phyloP scores from a whole-genome alignment of 2,888 invertebrate genomes.

The Drosophila mimica region DNA sequence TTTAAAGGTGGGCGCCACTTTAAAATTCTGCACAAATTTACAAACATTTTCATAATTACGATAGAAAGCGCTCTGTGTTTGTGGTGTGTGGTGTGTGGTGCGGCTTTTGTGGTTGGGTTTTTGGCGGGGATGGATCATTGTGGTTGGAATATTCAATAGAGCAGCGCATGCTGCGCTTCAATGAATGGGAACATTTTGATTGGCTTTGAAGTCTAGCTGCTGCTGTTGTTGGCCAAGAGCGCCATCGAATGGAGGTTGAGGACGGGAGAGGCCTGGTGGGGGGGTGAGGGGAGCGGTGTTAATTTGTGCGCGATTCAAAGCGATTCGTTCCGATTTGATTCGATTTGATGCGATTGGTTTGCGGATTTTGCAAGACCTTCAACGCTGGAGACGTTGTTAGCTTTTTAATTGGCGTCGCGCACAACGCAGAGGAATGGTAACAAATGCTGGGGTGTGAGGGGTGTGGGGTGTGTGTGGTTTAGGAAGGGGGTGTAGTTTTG shows the following conservation, averaged over 20 bases:
- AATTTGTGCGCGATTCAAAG: conserved; percentile 34
- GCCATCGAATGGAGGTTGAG: background rate
- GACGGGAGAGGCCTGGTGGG: background rate
- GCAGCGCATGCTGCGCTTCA: conserved; percentile 59
- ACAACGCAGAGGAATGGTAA: background rate
- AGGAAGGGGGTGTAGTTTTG: background rate
- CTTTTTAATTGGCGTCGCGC: conserved; percentile 56
- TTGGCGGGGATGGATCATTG: background rate
- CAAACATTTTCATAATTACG: conserved; percentile 64
- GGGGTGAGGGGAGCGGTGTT: background rate
- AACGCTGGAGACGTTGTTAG: conserved; percentile 35
- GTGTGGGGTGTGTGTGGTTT: background rate
- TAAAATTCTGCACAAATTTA: conserved; percentile 49
- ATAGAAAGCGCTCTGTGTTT: conserved; percentile 1
- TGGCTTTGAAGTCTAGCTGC: conserved; percentile 63
- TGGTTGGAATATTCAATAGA: conserved; percentile 57
- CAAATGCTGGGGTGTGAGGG: background rate
- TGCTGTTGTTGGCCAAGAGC: conserved; percentile 40
- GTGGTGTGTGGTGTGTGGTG: background rate
- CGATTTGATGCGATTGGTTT: conserved; percentile 58
- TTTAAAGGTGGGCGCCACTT: conserved; percentile 42
- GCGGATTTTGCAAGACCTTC: conserved; percentile 36
- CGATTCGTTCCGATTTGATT: conserved; percentile 54
- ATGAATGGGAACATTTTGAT: conserved; percentile 67
- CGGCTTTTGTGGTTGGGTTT: background rate